These are phyloP conservation scores for Disparrhopalites patrizii DNA, from an alignment of 2,888 invertebrate species.

Conservation along the genomic window DNA sequence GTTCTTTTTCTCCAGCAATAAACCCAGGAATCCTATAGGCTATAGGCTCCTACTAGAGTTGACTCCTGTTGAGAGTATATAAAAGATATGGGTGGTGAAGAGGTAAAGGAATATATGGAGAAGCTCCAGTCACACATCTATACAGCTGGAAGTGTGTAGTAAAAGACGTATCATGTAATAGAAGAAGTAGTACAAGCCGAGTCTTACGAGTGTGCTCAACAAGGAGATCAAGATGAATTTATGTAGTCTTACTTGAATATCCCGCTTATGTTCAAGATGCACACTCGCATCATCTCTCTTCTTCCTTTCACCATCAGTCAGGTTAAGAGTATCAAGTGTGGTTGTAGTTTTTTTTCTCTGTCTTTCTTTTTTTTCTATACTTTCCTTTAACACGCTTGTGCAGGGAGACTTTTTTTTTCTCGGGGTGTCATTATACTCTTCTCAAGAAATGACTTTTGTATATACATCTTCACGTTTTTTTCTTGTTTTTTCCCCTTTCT, in stretches of 20 bases:
- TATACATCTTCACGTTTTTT: no score
- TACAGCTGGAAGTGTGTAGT: no score
- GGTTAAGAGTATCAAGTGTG: conserved; percentile 22
- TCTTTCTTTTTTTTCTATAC: no score
- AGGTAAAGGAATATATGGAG: background rate
- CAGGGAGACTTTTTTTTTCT: no score
- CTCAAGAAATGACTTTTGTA: no score
- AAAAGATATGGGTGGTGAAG: background rate
- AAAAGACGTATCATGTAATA: no score
- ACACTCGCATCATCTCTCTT: conserved; percentile 2
- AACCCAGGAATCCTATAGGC: background rate
- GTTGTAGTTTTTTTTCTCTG: no score
- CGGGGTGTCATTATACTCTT: no score
- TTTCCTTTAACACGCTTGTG: no score
- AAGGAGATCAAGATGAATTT: conserved; percentile 27
- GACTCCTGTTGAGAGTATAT: background rate
- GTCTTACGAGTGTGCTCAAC: conserved; percentile 10
- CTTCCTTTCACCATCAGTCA: conserved; percentile 9
- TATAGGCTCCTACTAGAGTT: background rate
- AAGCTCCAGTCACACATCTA: background rate
- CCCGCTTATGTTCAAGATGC: conserved; percentile 11
- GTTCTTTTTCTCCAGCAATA: no score
- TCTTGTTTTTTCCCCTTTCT: no score
- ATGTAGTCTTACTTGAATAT: conserved; percentile 17
- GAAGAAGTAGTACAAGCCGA: no score